Evolutionary conservation across 1,140 invertebrate species (phyloP).

Genomic region (Halesus radiatus): DNA sequence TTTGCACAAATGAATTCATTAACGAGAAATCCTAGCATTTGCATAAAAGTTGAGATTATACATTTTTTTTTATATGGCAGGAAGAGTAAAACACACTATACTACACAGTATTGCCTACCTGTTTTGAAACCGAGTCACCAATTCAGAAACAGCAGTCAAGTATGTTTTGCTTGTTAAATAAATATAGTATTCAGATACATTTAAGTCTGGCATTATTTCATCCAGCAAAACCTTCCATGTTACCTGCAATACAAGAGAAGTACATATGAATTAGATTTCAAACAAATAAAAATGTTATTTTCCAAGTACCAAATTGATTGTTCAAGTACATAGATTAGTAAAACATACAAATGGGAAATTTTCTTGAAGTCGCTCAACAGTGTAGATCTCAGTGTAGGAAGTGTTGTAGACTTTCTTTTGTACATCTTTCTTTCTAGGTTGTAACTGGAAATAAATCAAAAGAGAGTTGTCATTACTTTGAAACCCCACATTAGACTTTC

Average conservation of each 20-base stretch:
- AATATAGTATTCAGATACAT: conserved; percentile 55
- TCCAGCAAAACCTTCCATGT: conserved; percentile 60
- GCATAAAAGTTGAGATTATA: too few relatives aligned
- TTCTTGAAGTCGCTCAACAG: conserved; percentile 57
- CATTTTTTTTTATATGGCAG: too few relatives aligned
- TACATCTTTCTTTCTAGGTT: conserved; percentile 60
- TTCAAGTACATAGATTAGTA: too few relatives aligned
- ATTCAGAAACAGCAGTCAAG: conserved; percentile 56
- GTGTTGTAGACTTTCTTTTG: conserved; percentile 53
- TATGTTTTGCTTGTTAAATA: conserved; percentile 60
- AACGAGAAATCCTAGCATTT: too few relatives aligned
- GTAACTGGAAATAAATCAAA: conserved; percentile 55
- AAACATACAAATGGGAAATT: conserved; percentile 59
- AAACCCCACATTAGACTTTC: too few relatives aligned
- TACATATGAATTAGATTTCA: neutral
- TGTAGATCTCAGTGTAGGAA: conserved; percentile 51
- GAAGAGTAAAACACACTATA: too few relatives aligned
- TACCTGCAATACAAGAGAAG: conserved; percentile 53
- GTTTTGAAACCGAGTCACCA: conserved; percentile 59
- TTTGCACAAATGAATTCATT: too few relatives aligned
- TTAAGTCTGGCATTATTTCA: conserved; percentile 56
- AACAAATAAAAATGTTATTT: too few relatives aligned
- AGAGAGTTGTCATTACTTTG: too few relatives aligned
- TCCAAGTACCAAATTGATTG: neutral
- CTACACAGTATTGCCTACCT: conserved; percentile 53